These are phyloP conservation scores for Cataglyphis hispanica DNA, from an alignment of 1,140 invertebrate species.

Conservation along the genomic window DNA sequence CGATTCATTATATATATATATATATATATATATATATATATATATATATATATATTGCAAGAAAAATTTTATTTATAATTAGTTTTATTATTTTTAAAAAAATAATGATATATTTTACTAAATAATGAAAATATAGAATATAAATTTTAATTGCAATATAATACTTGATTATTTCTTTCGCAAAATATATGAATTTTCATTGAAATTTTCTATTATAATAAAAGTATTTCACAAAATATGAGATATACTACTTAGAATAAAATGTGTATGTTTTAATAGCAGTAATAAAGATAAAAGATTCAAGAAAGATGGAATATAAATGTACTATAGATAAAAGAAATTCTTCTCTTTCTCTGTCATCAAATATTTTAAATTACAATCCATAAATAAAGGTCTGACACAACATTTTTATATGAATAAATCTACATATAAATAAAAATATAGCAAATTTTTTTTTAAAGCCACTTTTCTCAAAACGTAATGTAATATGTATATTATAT, in stretches of 20 bases:
- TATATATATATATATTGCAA: neutral
- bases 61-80: neutral
- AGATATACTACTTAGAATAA: neutral
- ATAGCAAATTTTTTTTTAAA: neutral
- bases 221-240: neutral
- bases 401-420: conserved; percentile 29
- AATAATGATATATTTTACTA: neutral
- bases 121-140: neutral
- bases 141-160: conserved; percentile 1
- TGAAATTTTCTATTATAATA: neutral
- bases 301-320: neutral
- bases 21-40: no score
- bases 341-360: conserved; percentile 9
- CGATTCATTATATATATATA: neutral
- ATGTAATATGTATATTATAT: neutral
- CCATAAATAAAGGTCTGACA: neutral
- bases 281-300: conserved; percentile 27
- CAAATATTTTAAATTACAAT: neutral
- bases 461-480: neutral
- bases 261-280: neutral
- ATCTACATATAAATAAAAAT: conserved; percentile 35
- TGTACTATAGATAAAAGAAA: neutral
- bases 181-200: conserved; percentile 5
- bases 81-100: neutral
- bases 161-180: neutral